Conservation (phyloP, 2,797 vertebrate genomes). For the Rhinophrynus dorsalis region DNA sequence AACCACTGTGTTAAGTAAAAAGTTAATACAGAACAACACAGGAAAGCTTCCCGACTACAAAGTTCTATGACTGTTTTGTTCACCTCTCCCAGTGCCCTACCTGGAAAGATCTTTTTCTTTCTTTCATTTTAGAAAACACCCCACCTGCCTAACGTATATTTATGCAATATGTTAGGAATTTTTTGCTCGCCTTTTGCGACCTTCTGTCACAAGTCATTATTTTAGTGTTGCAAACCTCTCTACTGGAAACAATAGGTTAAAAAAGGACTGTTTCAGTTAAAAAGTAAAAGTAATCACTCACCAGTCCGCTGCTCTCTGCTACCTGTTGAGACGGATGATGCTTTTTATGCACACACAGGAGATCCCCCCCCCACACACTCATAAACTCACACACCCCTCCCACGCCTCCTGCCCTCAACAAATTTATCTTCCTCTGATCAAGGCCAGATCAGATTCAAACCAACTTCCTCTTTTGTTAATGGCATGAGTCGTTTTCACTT, state of each 20-base stretch:
- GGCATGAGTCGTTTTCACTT: conserved; percentile 40
- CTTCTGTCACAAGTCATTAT: not conserved
- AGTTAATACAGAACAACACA: too few species aligned
- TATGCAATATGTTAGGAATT: not conserved
- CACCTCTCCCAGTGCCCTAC: too few species aligned
- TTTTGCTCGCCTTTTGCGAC: not conserved
- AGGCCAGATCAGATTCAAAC: not conserved
- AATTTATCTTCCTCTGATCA: conserved; percentile 28
- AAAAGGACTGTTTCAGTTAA: not conserved
- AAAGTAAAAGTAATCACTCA: not conserved
- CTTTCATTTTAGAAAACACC: too few species aligned
- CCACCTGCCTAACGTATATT: not conserved
- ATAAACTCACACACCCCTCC: conserved; percentile 30
- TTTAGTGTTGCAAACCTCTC: not conserved
- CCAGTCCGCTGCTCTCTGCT: conserved; percentile 25
- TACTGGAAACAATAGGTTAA: not conserved
- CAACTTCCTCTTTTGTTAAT: conserved; percentile 46
- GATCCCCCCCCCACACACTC: too few species aligned
- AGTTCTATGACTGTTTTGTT: too few species aligned
- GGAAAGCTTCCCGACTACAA: too few species aligned
- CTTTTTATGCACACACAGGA: conserved; percentile 22
- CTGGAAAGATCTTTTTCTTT: too few species aligned
- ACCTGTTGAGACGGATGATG: conserved; percentile 37
- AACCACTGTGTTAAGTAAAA: too few species aligned
- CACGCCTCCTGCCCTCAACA: conserved; percentile 20